phyloP scores from a whole-genome alignment of 2,113 vertebrate genomes.

The Rhinichthys klamathensis region DNA sequence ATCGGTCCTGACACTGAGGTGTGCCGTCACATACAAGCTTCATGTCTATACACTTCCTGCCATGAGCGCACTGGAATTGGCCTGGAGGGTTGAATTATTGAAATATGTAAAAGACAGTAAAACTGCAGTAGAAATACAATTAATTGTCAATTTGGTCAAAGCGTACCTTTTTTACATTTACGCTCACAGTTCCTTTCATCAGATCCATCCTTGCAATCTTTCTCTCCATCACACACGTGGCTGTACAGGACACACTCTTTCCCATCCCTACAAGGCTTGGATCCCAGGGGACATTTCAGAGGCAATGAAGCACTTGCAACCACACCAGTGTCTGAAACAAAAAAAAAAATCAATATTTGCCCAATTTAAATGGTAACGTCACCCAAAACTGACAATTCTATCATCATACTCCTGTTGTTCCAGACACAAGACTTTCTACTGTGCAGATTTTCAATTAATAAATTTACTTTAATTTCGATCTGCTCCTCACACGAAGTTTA shows the following conservation, averaged over 20 bases:
- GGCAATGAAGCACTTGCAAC: neutral
- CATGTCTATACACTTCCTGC: slow-evolving; percentile 53
- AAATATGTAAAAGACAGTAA: no score
- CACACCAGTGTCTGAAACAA: neutral
- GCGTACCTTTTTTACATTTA: slow-evolving; percentile 71
- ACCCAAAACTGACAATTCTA: no score
- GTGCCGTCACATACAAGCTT: slow-evolving; percentile 58
- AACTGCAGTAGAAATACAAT: no score
- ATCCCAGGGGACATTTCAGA: slow-evolving; percentile 62
- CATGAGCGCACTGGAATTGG: slow-evolving; percentile 57
- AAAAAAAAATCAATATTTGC: neutral
- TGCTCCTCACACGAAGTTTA: no score
- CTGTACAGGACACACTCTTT: slow-evolving; percentile 75
- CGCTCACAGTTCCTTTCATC: slow-evolving; percentile 76
- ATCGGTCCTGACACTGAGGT: slow-evolving; percentile 60
- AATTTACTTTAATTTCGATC: no score
- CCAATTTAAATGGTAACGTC: no score
- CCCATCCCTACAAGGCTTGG: slow-evolving; percentile 70
- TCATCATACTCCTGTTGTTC: no score
- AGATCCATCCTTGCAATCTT: slow-evolving; percentile 81
- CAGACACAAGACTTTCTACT: no score
- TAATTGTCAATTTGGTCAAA: no score
- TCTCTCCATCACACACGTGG: slow-evolving; percentile 80
- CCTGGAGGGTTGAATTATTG: neutral
- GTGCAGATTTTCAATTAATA: no score